A percentile compares a stretch with the other conserved stretches of the same genome.
Evolutionary conservation across 2,113 vertebrate genomes (phyloP).

Genomic region (Ceuthmochares aereus): DNA sequence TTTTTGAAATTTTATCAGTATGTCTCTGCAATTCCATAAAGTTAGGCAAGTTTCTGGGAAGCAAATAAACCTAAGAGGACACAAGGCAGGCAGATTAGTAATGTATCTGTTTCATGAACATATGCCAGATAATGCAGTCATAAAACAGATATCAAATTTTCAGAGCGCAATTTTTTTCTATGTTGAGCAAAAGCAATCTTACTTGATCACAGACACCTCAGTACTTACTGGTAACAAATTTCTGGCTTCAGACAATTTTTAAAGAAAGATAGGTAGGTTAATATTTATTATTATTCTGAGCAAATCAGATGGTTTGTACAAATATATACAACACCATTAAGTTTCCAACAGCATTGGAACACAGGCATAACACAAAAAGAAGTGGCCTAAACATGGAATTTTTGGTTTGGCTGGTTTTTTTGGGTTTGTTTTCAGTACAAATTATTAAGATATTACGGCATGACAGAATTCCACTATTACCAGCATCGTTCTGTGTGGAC

Average conservation of each 20-base stretch:
- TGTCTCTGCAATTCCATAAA: background rate
- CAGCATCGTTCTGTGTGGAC: background rate
- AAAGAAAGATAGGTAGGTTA: background rate
- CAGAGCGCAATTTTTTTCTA: background rate
- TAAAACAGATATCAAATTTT: background rate
- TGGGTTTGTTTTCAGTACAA: background rate
- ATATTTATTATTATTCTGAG: background rate
- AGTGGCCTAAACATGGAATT: rapidly evolving
- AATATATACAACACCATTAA: background rate
- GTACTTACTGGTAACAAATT: background rate
- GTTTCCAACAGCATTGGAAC: background rate
- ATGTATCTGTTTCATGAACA: background rate
- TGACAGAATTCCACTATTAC: background rate
- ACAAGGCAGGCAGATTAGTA: background rate
- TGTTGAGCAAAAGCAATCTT: background rate
- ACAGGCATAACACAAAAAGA: background rate
- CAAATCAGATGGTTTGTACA: background rate
- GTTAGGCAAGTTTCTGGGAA: background rate
- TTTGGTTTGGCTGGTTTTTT: too few species aligned
- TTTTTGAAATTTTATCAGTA: background rate
- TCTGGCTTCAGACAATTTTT: background rate
- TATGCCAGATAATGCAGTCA: background rate
- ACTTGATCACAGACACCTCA: background rate
- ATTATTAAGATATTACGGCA: background rate
- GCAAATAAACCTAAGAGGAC: background rate